A percentile compares a stretch with the other conserved stretches of the same genome.
phyloP scores from a whole-genome alignment of 2,797 vertebrate genomes.

The Corythornis leucogaster region DNA sequence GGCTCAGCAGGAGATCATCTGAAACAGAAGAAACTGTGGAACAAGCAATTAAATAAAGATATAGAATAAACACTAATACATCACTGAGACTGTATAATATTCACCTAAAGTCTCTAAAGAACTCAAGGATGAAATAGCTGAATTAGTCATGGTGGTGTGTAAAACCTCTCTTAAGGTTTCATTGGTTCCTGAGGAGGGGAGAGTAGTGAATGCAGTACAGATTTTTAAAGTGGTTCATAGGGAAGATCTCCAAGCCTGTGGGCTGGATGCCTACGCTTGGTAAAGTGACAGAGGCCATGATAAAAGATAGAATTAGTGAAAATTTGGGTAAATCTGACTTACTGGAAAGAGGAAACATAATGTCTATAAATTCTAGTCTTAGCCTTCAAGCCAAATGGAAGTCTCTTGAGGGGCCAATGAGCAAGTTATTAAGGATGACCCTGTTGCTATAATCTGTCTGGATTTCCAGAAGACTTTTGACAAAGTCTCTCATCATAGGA shows the following conservation, averaged over 20 bases:
- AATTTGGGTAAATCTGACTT: neutral
- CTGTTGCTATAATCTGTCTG: neutral
- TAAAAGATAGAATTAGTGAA: neutral
- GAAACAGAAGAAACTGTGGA: neutral
- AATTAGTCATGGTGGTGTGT: neutral
- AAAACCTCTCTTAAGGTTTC: neutral
- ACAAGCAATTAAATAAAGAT: neutral
- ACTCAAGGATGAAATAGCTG: neutral
- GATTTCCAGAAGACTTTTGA: neutral
- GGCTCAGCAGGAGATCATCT: neutral
- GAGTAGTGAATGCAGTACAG: neutral
- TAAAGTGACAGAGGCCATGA: neutral
- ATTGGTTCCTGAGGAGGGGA: neutral
- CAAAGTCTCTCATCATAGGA: neutral
- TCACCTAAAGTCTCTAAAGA: neutral
- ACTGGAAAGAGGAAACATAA: neutral
- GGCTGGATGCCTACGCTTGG: neutral
- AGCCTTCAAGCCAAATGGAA: neutral
- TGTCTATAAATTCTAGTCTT: neutral
- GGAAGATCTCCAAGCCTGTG: neutral
- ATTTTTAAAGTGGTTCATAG: neutral
- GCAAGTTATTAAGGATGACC: neutral
- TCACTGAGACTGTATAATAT: neutral
- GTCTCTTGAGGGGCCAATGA: neutral
- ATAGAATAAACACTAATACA: neutral